Conservation (phyloP, 2,113 vertebrate genomes). For the Pantherophis guttatus region DNA sequence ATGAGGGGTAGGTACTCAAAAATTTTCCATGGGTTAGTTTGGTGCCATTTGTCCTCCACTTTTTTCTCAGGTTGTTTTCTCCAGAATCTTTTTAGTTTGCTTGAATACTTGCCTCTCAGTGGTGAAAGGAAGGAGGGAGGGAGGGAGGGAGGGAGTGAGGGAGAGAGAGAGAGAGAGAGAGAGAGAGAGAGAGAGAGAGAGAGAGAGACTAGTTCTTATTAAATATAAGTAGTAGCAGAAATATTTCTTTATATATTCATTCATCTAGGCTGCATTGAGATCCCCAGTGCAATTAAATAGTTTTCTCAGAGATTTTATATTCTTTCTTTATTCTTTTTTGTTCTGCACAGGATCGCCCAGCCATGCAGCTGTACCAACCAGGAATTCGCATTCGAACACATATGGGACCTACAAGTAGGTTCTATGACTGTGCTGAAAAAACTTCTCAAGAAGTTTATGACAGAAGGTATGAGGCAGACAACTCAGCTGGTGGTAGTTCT, state of each 20-base stretch:
- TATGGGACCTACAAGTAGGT: slow-evolving; percentile 75
- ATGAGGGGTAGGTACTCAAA: neutral
- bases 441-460: slow-evolving; percentile 72
- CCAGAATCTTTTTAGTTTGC: slow-evolving; percentile 8
- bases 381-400: slow-evolving; percentile 81
- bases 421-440: slow-evolving; percentile 73
- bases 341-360: slow-evolving; percentile 81
- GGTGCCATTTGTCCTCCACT: neutral
- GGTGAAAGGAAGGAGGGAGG: slow-evolving; percentile 26
- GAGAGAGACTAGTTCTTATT: neutral
- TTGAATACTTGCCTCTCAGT: slow-evolving; percentile 53
- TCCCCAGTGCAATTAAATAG: neutral
- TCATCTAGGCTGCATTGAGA: slow-evolving; percentile 14
- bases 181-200: neutral
- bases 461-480: slow-evolving; percentile 73
- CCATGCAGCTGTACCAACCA: slow-evolving; percentile 92
- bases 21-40: neutral
- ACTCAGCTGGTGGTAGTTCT: slow-evolving; percentile 65
- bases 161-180: neutral
- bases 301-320: slow-evolving; percentile 37
- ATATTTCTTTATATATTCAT: slow-evolving; percentile 19
- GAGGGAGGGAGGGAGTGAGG: neutral
- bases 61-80: neutral
- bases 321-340: slow-evolving; percentile 51
- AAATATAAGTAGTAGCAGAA: slow-evolving; percentile 29